Evolutionary conservation across 2,113 vertebrate species (phyloP).

Genomic region (Panthera leo): DNA sequence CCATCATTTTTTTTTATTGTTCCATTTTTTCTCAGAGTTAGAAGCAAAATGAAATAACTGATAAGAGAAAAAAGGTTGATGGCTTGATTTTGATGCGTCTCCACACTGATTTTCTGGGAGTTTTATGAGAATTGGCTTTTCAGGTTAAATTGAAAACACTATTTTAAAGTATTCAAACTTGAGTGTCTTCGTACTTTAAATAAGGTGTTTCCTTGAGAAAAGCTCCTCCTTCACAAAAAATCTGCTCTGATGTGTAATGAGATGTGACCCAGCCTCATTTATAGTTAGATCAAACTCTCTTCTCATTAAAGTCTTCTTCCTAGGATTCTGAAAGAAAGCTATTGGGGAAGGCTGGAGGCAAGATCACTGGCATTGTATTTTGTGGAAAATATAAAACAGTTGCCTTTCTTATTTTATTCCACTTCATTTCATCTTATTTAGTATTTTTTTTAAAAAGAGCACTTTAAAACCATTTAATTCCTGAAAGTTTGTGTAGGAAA

Average conservation of each 20-base stretch:
- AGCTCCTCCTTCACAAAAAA: neutral
- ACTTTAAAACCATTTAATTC: neutral
- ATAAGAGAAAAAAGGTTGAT: neutral
- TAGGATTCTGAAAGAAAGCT: neutral
- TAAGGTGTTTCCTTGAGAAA: neutral
- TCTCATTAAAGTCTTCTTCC: neutral
- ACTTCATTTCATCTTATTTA: neutral
- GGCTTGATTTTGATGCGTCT: neutral
- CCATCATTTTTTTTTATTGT: neutral
- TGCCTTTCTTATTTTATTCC: neutral
- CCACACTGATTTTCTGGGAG: neutral
- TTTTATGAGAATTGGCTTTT: slow-evolving; percentile 14
- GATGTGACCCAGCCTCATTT: neutral
- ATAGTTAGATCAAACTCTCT: neutral
- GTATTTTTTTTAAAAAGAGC: neutral
- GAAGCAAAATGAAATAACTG: slow-evolving; percentile 13
- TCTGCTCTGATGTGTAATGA: neutral
- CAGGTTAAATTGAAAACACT: neutral
- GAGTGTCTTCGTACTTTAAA: neutral
- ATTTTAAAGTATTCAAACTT: neutral
- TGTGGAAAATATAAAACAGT: neutral
- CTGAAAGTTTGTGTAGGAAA: neutral
- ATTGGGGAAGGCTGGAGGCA: neutral
- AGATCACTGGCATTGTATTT: neutral
- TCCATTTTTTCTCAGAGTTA: neutral